Evolutionary conservation across 2,888 invertebrate genomes (phyloP).

Genomic region (Nephrotoma appendiculata): DNA sequence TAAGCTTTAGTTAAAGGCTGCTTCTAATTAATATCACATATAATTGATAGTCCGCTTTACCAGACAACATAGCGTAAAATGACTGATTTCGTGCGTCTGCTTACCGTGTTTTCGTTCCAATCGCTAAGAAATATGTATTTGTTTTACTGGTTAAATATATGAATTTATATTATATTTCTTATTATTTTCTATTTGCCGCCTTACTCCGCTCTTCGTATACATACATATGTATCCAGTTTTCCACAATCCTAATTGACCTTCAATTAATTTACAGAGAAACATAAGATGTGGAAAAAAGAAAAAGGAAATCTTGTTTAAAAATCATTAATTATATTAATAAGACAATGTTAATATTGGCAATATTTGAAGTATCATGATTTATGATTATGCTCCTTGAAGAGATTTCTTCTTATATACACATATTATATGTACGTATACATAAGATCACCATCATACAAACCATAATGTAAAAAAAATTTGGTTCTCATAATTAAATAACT

Average conservation of each 20-base stretch:
- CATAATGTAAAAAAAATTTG: no score
- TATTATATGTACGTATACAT: neutral
- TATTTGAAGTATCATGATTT: neutral
- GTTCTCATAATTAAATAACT: neutral
- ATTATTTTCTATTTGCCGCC: no score
- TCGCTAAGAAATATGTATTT: no score
- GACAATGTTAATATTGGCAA: neutral
- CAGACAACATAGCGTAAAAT: no score
- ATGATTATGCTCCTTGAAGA: neutral
- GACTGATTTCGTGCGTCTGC: no score
- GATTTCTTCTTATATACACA: neutral
- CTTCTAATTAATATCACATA: no score
- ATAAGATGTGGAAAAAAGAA: neutral
- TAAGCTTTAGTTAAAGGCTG: no score
- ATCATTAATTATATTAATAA: neutral
- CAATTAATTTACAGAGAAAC: neutral
- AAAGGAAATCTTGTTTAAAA: neutral
- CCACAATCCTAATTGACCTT: neutral
- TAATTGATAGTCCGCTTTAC: no score
- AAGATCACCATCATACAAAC: neutral
- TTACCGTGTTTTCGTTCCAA: no score
- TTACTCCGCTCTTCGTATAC: no score
- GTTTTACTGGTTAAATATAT: no score
- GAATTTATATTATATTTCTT: no score
- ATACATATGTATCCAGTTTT: neutral